Evolutionary conservation across 1,140 invertebrate species (phyloP).

Genomic region (Hyposmocoma kahamanoa): DNA sequence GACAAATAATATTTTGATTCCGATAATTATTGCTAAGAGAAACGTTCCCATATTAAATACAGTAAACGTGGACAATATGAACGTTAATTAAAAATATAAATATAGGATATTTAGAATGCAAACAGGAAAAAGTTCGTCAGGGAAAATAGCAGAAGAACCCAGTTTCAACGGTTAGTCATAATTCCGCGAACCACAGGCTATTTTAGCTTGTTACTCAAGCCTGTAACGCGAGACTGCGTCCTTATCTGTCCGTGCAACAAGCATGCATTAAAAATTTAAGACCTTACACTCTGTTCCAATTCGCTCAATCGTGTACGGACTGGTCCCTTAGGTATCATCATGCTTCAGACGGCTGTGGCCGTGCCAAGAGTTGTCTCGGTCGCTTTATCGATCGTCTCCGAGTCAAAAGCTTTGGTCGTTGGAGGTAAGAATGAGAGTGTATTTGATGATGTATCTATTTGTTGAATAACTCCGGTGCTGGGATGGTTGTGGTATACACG

Average conservation of each 20-base stretch:
- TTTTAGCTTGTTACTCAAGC: neutral
- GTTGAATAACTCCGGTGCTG: too few relatives aligned
- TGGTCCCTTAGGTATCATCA: slow-evolving; percentile 65
- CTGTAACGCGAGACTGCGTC: too few relatives aligned
- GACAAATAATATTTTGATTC: too few relatives aligned
- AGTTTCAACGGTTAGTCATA: neutral
- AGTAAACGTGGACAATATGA: too few relatives aligned
- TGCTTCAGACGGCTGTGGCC: slow-evolving; percentile 57
- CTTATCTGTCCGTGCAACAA: too few relatives aligned
- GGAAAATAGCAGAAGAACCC: neutral
- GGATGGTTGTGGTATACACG: too few relatives aligned
- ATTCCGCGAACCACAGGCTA: neutral
- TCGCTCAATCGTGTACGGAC: slow-evolving; percentile 43
- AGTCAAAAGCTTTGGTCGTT: slow-evolving; percentile 65
- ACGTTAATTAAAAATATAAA: too few relatives aligned
- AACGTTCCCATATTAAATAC: too few relatives aligned
- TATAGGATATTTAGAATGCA: too few relatives aligned
- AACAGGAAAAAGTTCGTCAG: neutral
- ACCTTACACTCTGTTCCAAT: too few relatives aligned
- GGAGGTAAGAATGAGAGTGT: slow-evolving; percentile 50
- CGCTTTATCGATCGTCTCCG: slow-evolving; percentile 59
- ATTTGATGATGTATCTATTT: slow-evolving; percentile 25
- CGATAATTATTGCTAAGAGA: too few relatives aligned
- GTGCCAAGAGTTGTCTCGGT: slow-evolving; percentile 59
- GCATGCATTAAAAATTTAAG: too few relatives aligned